A percentile compares a stretch with the other conserved stretches of the same genome.
These are phyloP conservation scores for Cryptomyrus ogoouensis DNA, from an alignment of 2,113 vertebrate species.

Conservation along the genomic window DNA sequence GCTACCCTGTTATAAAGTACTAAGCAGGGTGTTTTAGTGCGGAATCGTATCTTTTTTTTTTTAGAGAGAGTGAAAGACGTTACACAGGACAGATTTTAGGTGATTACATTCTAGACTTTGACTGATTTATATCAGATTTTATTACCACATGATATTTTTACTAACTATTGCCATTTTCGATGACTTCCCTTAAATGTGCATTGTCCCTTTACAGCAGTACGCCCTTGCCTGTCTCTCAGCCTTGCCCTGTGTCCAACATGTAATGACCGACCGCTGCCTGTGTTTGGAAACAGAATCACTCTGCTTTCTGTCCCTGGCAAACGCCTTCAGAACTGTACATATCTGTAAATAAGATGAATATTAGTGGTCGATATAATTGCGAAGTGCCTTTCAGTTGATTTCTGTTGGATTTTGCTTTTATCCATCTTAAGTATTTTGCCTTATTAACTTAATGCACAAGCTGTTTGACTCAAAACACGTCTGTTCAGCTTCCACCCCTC, in stretches of 20 bases:
- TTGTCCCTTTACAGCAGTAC: not conserved
- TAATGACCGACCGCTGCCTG: not conserved
- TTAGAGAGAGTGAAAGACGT: not conserved
- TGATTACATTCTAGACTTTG: conserved; percentile 21
- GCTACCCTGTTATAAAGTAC: not conserved
- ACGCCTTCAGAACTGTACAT: conserved; percentile 15
- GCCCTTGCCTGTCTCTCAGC: not conserved
- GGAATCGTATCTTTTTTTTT: not conserved
- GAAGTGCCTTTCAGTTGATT: conserved; percentile 23
- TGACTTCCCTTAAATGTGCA: not conserved
- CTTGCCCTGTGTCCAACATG: not conserved
- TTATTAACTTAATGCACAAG: not conserved
- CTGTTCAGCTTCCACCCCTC: not conserved
- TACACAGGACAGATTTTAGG: conserved; percentile 16
- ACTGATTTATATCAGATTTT: conserved; percentile 21
- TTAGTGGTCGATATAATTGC: not conserved
- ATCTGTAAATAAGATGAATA: conserved; percentile 23
- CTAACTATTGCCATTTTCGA: not conserved
- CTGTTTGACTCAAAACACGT: not conserved
- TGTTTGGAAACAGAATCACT: not conserved
- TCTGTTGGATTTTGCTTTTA: not conserved
- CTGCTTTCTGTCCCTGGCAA: not conserved
- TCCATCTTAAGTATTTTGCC: not conserved
- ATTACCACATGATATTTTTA: conserved; percentile 20
- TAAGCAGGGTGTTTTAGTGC: not conserved